These are phyloP conservation scores for Actinemys pallida DNA, from an alignment of 2,113 vertebrate species.

Conservation along the genomic window DNA sequence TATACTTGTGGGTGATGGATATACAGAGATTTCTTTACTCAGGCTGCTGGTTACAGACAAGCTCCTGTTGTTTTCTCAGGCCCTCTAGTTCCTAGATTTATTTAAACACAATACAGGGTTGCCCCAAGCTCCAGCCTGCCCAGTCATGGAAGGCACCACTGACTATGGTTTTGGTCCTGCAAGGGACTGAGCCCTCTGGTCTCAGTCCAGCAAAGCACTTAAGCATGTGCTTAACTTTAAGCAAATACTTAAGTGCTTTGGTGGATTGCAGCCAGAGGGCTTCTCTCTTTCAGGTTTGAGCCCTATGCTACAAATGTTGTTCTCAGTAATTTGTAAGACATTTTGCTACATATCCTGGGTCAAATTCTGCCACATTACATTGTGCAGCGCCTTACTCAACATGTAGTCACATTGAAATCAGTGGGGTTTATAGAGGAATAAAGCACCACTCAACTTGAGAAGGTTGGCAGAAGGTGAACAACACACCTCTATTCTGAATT, in stretches of 20 bases:
- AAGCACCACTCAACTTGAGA: background rate
- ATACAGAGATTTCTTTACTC: background rate
- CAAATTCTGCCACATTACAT: background rate
- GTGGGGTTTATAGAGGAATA: background rate
- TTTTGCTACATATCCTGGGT: background rate
- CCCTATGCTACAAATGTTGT: background rate
- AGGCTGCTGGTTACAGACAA: background rate
- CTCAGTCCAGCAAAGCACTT: background rate
- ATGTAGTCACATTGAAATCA: background rate
- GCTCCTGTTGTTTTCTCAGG: background rate
- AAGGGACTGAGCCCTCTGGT: background rate
- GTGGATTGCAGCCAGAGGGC: background rate
- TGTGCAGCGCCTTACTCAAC: background rate
- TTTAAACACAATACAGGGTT: background rate
- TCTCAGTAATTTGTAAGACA: background rate
- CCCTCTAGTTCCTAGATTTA: background rate
- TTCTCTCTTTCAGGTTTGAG: background rate
- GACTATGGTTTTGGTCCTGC: background rate
- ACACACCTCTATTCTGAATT: background rate
- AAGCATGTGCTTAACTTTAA: background rate
- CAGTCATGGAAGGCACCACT: background rate
- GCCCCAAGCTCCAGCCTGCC: background rate
- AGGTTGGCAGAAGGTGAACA: background rate
- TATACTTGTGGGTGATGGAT: background rate
- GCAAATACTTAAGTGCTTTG: background rate